phyloP scores from a whole-genome alignment of 2,113 vertebrate species.

The Dolichotis patagonum region DNA sequence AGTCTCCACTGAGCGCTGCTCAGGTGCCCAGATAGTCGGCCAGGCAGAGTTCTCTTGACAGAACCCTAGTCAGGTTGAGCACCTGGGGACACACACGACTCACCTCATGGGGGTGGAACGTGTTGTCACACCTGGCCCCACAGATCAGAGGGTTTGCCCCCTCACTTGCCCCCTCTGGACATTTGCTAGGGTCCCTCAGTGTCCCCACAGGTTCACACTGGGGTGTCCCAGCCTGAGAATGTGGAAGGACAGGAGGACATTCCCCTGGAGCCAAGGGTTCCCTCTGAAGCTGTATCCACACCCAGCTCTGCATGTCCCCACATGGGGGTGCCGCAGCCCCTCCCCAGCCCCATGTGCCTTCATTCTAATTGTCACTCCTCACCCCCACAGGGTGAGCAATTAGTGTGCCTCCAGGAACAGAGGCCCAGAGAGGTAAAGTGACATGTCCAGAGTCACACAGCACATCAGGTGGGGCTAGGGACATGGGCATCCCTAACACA shows the following conservation, averaged over 20 bases:
- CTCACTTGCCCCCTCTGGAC: not conserved
- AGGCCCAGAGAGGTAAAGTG: not conserved
- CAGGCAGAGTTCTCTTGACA: rapidly evolving
- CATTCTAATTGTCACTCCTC: rapidly evolving
- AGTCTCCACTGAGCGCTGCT: rapidly evolving
- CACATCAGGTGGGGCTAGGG: not conserved
- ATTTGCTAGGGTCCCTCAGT: not conserved
- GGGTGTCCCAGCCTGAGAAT: not conserved
- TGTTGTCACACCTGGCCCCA: not conserved
- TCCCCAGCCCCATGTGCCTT: rapidly evolving
- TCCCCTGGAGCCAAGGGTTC: rapidly evolving
- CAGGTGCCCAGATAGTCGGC: rapidly evolving
- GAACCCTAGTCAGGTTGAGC: not conserved
- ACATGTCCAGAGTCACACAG: not conserved
- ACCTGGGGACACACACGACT: not conserved
- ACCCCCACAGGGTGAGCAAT: not conserved
- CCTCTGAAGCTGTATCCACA: not conserved
- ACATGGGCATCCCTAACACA: rapidly evolving
- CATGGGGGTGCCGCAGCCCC: rapidly evolving
- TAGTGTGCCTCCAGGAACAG: not conserved
- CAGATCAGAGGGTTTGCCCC: not conserved
- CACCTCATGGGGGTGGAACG: too few relatives aligned
- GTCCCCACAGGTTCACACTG: rapidly evolving
- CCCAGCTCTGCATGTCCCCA: not conserved
- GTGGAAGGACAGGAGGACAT: not conserved